Percentiles rank a stretch among this genome's conserved stretches.
These are phyloP conservation scores for Panorpa germanica DNA, from an alignment of 2,888 invertebrate species.

Conservation along the genomic window DNA sequence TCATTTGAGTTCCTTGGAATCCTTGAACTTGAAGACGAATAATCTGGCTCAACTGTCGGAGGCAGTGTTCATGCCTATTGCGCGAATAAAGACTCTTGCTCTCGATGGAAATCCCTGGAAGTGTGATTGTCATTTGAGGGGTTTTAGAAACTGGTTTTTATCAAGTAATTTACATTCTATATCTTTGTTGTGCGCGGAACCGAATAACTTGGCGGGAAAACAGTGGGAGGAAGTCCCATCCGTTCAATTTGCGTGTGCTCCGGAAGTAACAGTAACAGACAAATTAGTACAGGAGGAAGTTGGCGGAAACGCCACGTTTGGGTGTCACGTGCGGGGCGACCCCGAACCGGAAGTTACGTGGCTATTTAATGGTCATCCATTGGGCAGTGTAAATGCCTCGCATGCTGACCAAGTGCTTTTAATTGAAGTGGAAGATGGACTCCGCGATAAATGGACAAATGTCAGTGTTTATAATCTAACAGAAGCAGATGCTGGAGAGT, in stretches of 20 bases:
- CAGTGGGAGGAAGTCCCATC: slow-evolving; percentile 61
- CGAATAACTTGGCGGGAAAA: slow-evolving; percentile 43
- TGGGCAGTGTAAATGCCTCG: slow-evolving; percentile 31
- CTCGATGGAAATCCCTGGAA: slow-evolving; percentile 78
- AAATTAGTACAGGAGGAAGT: slow-evolving; percentile 40
- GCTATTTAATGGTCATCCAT: slow-evolving; percentile 55
- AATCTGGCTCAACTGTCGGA: slow-evolving; percentile 49
- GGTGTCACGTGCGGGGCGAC: slow-evolving; percentile 65
- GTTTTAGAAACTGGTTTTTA: slow-evolving; percentile 70
- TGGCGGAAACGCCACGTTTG: slow-evolving; percentile 66
- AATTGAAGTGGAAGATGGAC: slow-evolving; percentile 24
- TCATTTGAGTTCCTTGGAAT: slow-evolving; percentile 50
- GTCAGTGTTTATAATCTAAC: slow-evolving; percentile 67
- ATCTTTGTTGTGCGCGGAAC: slow-evolving; percentile 53
- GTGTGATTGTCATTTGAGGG: slow-evolving; percentile 72
- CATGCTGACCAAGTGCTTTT: slow-evolving; percentile 23
- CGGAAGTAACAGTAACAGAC: slow-evolving; percentile 44
- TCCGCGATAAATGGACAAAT: slow-evolving; percentile 47
- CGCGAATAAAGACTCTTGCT: slow-evolving; percentile 59
- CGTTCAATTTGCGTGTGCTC: slow-evolving; percentile 65
- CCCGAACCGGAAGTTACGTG: slow-evolving; percentile 70
- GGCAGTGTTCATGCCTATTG: slow-evolving; percentile 47
- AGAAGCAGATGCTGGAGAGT: slow-evolving; percentile 66
- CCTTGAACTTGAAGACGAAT: slow-evolving; percentile 67
- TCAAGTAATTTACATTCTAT: slow-evolving; percentile 58